Evolutionary conservation across 2,113 vertebrate genomes (phyloP).

Genomic region (Leptodactylus fuscus): DNA sequence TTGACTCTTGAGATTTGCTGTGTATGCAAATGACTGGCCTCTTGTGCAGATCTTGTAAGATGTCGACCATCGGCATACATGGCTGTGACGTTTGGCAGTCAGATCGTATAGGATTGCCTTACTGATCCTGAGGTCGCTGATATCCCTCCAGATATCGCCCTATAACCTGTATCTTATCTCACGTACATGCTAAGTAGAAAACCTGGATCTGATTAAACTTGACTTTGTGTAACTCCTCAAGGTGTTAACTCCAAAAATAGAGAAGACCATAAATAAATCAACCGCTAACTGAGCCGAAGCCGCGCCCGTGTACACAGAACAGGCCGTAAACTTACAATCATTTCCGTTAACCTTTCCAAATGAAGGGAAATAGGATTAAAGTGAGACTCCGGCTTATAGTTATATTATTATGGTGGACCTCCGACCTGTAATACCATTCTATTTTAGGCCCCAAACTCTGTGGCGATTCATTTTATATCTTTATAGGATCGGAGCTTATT

Average conservation of each 20-base stretch:
- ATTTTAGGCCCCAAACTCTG: no score
- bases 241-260: conserved; percentile 25
- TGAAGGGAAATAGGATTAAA: background rate
- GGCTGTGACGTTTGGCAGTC: background rate
- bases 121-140: background rate
- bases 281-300: background rate
- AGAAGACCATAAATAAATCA: conserved; percentile 8
- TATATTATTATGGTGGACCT: background rate
- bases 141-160: background rate
- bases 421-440: no score
- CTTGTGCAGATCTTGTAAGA: background rate
- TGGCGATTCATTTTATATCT: no score
- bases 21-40: background rate
- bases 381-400: background rate
- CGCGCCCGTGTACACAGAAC: background rate
- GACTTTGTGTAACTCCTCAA: background rate
- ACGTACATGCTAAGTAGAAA: background rate
- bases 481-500: no score
- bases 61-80: background rate
- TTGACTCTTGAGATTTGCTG: background rate
- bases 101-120: background rate
- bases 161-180: background rate
- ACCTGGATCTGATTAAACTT: background rate
- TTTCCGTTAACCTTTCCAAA: background rate
- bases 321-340: background rate